Base-by-base conservation (phyloP, 2,797 vertebrate species). In the Melanotaenia parkinsoni region DNA sequence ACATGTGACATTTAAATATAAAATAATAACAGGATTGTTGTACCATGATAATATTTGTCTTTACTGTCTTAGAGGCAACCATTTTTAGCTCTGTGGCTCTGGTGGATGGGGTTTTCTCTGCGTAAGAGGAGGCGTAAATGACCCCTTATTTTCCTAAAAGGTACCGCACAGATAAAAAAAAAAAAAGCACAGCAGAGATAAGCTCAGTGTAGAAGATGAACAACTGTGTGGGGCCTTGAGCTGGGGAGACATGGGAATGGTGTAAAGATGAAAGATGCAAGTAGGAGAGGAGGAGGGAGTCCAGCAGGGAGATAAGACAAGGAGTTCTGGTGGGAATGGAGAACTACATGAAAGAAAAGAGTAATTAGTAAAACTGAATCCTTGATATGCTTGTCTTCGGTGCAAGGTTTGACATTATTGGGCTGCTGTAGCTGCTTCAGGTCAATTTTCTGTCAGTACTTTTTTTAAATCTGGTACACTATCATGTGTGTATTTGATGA, bases 171-270 rank as follows among this genome's bases (percentile, higher is more conserved):
- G 62, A 82, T 64, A 77, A 77, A 81, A 81, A 77, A 77, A 69
- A 80, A 81, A 77, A 4, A n/a, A 40, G 38, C 24, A 53, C 50
- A 30, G 45, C 3, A 20, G 69, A 81, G 67, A 81, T 71, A 82
- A 60, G 85, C 56, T 20, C 74, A 67, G 20, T 1, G 22, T 57
- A 30, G 37, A 38, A 72, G 75, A 71, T 58, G 65, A 63, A 67
- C 63, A 75, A 79, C 58, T 84, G 69, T 58, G 77, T 74, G 74
- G 40, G 74, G 70, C 79, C 68, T 74, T 82, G 74, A 80, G 72
- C 40, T 72, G 38, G 20, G 59, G 63, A 85, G 77, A 81, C 73
- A 57, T 67, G 68, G 67, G 69, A 76, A 69, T 67, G 66, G 86
- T 74, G 70, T 62, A 74, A 75, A 66, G 64, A 76, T 22, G 51